Evolutionary conservation across 1,140 invertebrate genomes (phyloP).

Genomic region (Saccostrea cuccullata): DNA sequence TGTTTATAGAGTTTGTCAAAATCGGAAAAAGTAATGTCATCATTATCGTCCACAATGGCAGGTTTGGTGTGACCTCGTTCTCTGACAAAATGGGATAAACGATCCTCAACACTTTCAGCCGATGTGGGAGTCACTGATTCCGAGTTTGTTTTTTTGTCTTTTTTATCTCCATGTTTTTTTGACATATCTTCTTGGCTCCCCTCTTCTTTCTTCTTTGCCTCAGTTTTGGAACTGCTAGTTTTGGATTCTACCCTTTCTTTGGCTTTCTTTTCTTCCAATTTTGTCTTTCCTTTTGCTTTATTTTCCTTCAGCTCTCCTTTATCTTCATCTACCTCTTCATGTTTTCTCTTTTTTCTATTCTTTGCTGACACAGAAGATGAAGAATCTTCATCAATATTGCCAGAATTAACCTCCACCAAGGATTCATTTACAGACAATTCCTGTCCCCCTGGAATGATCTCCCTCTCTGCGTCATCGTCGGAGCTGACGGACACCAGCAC

Average conservation of each 20-base stretch:
- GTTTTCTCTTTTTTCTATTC: background rate
- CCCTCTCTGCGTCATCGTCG: background rate
- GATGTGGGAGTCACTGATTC: background rate
- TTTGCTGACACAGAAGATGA: background rate
- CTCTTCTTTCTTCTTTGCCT: background rate
- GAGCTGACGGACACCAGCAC: background rate
- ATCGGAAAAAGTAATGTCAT: slow-evolving; percentile 21
- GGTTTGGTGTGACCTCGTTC: background rate
- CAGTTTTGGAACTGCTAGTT: background rate
- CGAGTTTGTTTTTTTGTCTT: background rate
- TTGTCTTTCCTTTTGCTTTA: background rate
- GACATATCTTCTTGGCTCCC: background rate
- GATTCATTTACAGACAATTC: background rate
- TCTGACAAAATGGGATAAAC: background rate
- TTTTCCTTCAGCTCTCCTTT: background rate
- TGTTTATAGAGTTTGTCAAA: slow-evolving; percentile 33
- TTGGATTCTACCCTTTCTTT: background rate
- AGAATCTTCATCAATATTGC: background rate
- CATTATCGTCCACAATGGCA: background rate
- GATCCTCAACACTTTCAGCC: background rate
- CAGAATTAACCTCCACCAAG: background rate
- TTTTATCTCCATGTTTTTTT: background rate
- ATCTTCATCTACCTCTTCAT: background rate
- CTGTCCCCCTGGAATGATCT: background rate
- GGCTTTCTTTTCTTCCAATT: background rate